Conservation (phyloP, 1,140 invertebrate species). For the Listronotus bonariensis region DNA sequence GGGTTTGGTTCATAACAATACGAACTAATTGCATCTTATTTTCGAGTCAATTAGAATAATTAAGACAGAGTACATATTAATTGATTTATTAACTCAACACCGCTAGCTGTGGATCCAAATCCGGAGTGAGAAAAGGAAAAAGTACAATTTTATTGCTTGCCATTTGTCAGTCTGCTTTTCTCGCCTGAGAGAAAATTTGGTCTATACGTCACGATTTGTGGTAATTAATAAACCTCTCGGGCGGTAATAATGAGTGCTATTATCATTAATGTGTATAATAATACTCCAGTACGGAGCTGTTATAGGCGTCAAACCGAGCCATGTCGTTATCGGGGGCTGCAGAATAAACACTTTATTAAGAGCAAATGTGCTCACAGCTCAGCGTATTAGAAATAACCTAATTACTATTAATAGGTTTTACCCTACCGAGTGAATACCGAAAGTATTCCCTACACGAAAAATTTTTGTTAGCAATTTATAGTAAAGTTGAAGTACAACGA, state of each 20-base stretch:
- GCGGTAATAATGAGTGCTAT: constrained; percentile 39
- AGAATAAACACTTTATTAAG: constrained; percentile 42
- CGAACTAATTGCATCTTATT: constrained; percentile 10
- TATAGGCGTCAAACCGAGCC: constrained; percentile 38
- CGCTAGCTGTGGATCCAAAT: constrained; percentile 19
- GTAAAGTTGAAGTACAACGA: too few relatives aligned
- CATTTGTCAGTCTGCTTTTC: constrained; percentile 37
- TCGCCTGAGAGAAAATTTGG: constrained; percentile 37
- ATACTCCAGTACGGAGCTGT: constrained; percentile 34
- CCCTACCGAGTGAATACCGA: constrained; percentile 15
- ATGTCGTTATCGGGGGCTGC: constrained; percentile 37
- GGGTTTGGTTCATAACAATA: constrained; percentile 1
- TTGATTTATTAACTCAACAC: constrained; percentile 35
- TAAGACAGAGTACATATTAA: constrained; percentile 33
- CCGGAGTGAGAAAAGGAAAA: constrained; percentile 32
- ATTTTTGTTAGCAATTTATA: too few relatives aligned
- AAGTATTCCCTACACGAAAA: too few relatives aligned
- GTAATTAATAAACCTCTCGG: constrained; percentile 38
- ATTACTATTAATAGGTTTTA: constrained; percentile 38
- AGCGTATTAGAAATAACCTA: constrained; percentile 39
- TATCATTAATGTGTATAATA: constrained; percentile 40
- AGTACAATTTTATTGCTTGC: constrained; percentile 33
- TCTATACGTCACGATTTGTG: constrained; percentile 40
- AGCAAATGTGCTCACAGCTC: constrained; percentile 39
- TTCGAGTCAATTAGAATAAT: constrained; percentile 21